Percentiles rank a stretch among this genome's conserved stretches.
These are phyloP conservation scores for Harmothoe impar DNA, from an alignment of 2,888 invertebrate species.

Conservation along the genomic window DNA sequence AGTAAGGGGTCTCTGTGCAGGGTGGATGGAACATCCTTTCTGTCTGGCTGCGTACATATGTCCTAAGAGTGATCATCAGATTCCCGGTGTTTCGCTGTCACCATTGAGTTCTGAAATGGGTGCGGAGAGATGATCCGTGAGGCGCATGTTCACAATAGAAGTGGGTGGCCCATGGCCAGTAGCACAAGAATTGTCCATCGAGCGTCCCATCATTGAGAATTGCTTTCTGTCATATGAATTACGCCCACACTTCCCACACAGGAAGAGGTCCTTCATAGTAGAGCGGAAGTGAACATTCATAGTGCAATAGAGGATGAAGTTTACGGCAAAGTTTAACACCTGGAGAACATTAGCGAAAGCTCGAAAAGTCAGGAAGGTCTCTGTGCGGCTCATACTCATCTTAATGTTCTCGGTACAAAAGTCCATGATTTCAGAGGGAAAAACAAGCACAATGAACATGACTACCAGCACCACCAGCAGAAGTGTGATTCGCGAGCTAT, in stretches of 20 bases:
- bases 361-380: slow-evolving; percentile 34
- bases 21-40: too few relatives aligned
- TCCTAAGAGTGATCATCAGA: too few relatives aligned
- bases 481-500: slow-evolving; percentile 53
- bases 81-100: too few relatives aligned
- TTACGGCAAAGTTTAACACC: slow-evolving; percentile 65
- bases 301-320: slow-evolving; percentile 64
- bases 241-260: slow-evolving; percentile 1
- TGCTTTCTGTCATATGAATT: background rate
- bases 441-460: slow-evolving; percentile 59
- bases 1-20: too few relatives aligned
- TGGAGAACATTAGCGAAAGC: slow-evolving; percentile 41
- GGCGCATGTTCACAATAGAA: background rate
- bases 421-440: slow-evolving; percentile 59
- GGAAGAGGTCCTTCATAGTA: slow-evolving; percentile 50
- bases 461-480: slow-evolving; percentile 58
- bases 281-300: slow-evolving; percentile 65
- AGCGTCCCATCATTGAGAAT: background rate
- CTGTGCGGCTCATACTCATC: background rate
- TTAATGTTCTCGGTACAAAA: slow-evolving; percentile 39
- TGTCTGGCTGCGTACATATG: too few relatives aligned
- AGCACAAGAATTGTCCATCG: background rate
- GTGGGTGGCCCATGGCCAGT: background rate
- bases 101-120: too few relatives aligned
- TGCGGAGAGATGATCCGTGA: background rate